A percentile compares a stretch with the other conserved stretches of the same genome.
Conservation (phyloP, 2,113 vertebrate species). For the Cyanistes caeruleus region DNA sequence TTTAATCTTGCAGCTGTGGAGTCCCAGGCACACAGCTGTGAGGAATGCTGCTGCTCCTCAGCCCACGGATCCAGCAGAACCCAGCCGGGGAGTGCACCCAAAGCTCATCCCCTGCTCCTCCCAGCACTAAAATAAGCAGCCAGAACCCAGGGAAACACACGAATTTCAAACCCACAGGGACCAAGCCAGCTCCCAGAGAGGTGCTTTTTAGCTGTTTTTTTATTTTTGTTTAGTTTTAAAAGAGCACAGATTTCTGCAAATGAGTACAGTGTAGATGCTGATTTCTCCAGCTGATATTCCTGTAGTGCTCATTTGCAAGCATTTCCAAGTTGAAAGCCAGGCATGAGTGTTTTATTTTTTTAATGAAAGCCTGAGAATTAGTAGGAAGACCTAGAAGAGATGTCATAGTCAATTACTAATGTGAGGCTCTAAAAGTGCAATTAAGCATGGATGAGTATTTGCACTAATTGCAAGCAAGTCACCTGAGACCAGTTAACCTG, state of each 20-base stretch:
- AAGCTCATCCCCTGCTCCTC: neutral
- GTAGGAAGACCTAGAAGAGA: neutral
- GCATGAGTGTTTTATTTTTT: neutral
- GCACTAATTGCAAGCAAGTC: neutral
- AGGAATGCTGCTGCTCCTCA: neutral
- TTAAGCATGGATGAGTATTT: neutral
- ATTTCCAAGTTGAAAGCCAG: neutral
- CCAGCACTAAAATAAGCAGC: neutral
- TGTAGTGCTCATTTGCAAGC: neutral
- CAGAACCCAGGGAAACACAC: neutral
- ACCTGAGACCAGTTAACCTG: neutral
- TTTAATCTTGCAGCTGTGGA: neutral
- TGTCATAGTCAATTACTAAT: neutral
- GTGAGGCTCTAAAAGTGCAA: neutral
- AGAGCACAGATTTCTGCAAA: neutral
- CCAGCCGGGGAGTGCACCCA: neutral
- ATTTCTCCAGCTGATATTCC: neutral
- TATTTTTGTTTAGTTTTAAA: neutral
- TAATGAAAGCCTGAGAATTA: neutral
- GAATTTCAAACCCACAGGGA: neutral
- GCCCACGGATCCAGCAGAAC: fast-evolving
- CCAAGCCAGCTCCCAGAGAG: neutral
- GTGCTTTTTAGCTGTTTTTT: neutral
- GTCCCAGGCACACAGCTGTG: neutral
- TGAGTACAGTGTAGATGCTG: neutral